Conservation (phyloP, 2,797 vertebrate species). For the Sebastes alutus region DNA sequence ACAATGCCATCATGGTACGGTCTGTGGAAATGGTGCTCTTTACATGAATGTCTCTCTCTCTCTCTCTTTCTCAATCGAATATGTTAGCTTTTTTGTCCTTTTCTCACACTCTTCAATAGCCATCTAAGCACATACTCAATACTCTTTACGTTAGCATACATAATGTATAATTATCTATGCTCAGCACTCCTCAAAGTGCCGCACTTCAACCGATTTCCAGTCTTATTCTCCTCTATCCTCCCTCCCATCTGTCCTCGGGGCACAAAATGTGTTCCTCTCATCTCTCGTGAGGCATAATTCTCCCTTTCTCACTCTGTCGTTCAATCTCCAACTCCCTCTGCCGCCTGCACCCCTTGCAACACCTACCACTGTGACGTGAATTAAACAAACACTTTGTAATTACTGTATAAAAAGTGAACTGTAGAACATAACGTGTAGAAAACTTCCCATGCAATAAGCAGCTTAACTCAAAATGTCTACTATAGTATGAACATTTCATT, state of each 20-base stretch:
- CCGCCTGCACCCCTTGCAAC: background rate
- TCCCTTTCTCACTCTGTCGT: slow-evolving; percentile 21
- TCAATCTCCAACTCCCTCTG: background rate
- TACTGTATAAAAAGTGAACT: background rate
- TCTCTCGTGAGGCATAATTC: slow-evolving; percentile 46
- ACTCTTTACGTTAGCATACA: slow-evolving; percentile 60
- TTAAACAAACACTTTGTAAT: slow-evolving; percentile 3
- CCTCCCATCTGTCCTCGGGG: slow-evolving; percentile 53
- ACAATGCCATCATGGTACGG: background rate
- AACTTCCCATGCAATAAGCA: background rate
- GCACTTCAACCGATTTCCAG: slow-evolving; percentile 61
- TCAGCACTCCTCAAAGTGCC: slow-evolving; percentile 55
- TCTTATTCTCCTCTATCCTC: slow-evolving; percentile 50
- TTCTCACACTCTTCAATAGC: slow-evolving; percentile 48
- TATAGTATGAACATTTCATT: background rate
- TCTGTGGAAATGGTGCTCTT: slow-evolving; percentile 35
- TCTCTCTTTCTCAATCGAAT: background rate
- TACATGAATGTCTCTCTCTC: slow-evolving; percentile 25
- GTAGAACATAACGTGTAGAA: background rate
- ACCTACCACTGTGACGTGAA: background rate
- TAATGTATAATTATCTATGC: slow-evolving; percentile 68
- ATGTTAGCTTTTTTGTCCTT: slow-evolving; percentile 54
- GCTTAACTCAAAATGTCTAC: background rate
- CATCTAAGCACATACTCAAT: slow-evolving; percentile 57
- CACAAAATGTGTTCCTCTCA: slow-evolving; percentile 49